phyloP scores from a whole-genome alignment of 1,140 invertebrate genomes.

The Pseudomyrmex concolor region DNA sequence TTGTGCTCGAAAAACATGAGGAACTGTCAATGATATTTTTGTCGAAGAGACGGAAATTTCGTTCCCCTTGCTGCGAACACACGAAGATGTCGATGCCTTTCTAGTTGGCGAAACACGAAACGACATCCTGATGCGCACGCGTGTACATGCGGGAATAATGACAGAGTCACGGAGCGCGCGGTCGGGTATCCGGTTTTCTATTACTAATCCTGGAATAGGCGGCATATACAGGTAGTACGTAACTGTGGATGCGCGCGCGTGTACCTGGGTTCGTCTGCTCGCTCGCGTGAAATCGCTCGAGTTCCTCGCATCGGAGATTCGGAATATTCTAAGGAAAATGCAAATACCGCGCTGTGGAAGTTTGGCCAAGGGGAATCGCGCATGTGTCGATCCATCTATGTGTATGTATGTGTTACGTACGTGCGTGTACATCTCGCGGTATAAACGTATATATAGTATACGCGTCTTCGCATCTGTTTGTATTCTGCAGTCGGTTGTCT shows the following conservation, averaged over 20 bases:
- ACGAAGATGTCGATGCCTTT: background rate
- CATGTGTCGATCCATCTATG: conserved; percentile 43
- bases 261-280: background rate
- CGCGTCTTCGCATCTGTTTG: conserved; percentile 60
- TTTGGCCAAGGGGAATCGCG: conserved; percentile 72
- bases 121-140: background rate
- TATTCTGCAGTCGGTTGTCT: conserved; percentile 68
- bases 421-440: conserved; percentile 2
- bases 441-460: conserved; percentile 17
- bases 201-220: conserved; percentile 33
- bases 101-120: background rate
- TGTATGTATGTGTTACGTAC: conserved; percentile 26
- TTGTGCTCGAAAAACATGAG: background rate
- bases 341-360: conserved; percentile 70
- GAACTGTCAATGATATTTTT: background rate
- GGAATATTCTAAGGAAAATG: conserved; percentile 75
- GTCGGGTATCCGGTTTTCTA: conserved; percentile 58
- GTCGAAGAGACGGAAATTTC: background rate
- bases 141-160: conserved; percentile 15
- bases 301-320: conserved; percentile 51
- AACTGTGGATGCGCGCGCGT: background rate
- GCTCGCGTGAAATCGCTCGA: conserved; percentile 32
- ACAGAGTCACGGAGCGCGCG: background rate
- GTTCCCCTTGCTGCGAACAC: background rate
- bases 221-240: background rate